phyloP scores from a whole-genome alignment of 2,888 invertebrate genomes.

The Alitta virens region DNA sequence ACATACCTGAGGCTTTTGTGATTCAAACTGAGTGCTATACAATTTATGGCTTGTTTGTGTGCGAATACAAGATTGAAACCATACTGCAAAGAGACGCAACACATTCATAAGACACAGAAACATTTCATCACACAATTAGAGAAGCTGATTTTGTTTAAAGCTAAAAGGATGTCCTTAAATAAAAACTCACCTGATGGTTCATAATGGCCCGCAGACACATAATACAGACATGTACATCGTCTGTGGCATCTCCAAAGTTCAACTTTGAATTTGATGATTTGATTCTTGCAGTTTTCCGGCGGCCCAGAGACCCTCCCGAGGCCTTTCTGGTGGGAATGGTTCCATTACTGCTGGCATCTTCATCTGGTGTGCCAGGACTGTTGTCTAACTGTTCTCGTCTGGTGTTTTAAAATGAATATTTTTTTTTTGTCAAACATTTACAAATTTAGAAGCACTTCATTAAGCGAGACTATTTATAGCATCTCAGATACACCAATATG shows the following conservation, averaged over 20 bases:
- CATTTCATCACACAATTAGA: too few relatives aligned
- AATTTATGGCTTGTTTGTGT: conserved; percentile 96
- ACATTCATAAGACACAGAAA: too few relatives aligned
- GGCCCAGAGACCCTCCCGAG: conserved; percentile 8
- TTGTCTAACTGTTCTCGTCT: conserved; percentile 16
- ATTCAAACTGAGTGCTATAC: conserved; percentile 92
- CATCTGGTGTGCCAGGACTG: conserved; percentile 30
- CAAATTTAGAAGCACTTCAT: too few relatives aligned
- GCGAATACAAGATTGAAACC: conserved; percentile 99
- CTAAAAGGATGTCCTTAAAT: too few relatives aligned
- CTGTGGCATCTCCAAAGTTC: conserved; percentile 67
- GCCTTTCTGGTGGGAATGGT: conserved; percentile 8
- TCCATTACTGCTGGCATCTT: conserved; percentile 25
- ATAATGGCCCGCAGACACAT: conserved; percentile 98
- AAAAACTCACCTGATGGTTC: conserved; percentile 81
- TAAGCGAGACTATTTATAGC: too few relatives aligned
- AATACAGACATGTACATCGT: conserved; percentile 98
- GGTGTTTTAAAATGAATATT: too few relatives aligned
- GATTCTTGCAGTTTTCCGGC: conserved; percentile 12
- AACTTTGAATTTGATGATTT: conserved; percentile 38
- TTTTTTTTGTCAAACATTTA: too few relatives aligned
- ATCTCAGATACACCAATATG: too few relatives aligned
- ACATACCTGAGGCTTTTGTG: conserved; percentile 83
- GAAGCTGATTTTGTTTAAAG: too few relatives aligned
- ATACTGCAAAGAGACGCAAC: conserved; percentile 66